Percentiles rank a stretch among this genome's conserved stretches.
These are phyloP conservation scores for Protobothrops flavoviridis DNA, from an alignment of 2,113 vertebrate genomes.

Conservation along the genomic window DNA sequence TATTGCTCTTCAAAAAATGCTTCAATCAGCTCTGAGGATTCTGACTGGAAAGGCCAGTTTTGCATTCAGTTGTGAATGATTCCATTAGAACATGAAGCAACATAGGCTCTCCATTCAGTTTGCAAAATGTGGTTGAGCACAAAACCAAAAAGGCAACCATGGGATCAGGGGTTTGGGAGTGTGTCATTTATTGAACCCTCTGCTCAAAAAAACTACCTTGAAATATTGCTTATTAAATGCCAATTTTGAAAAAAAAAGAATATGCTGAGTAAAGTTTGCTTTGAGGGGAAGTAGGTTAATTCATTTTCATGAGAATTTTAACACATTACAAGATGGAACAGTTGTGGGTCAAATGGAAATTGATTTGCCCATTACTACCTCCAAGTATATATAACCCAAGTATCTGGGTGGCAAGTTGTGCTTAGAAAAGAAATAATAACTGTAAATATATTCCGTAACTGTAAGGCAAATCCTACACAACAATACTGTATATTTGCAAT, in stretches of 20 bases:
- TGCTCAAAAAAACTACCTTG: not conserved
- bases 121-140: not conserved
- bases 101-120: not conserved
- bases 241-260: not conserved
- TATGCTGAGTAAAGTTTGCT: not conserved
- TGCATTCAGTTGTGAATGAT: not conserved
- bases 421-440: not conserved
- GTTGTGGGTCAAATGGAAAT: not conserved
- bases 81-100: not conserved
- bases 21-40: not conserved
- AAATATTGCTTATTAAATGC: not conserved
- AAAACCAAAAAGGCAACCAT: not conserved
- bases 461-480: not conserved
- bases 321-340: not conserved
- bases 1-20: not conserved
- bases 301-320: not conserved
- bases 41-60: conserved; percentile 1
- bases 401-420: not conserved
- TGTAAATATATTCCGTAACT: not conserved
- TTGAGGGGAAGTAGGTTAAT: not conserved
- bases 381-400: not conserved
- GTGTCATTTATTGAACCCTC: not conserved
- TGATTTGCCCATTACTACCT: not conserved
- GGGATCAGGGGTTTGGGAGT: not conserved
- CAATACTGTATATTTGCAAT: not conserved